A percentile compares a stretch with the other conserved stretches of the same genome.
Conservation (phyloP, 2,888 invertebrate species). For the Sesamia inferens region DNA sequence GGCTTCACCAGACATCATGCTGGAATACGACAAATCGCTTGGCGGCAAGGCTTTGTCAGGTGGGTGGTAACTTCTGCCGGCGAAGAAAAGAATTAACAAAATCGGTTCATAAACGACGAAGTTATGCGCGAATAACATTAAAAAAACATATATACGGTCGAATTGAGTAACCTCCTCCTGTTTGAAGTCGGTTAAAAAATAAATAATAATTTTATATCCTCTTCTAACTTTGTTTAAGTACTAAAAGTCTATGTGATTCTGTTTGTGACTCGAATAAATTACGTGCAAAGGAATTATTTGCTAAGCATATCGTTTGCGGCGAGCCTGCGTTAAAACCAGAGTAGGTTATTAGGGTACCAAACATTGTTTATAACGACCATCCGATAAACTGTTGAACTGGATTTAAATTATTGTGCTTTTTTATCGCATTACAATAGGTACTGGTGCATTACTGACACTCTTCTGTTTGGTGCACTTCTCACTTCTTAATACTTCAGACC, state of each 20-base stretch:
- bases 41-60: too few relatives aligned
- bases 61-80: too few relatives aligned
- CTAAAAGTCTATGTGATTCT: not conserved
- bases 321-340: slow-evolving; percentile 10
- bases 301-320: slow-evolving; percentile 15
- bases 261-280: slow-evolving; percentile 37
- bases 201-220: slow-evolving; percentile 2
- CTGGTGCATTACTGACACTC: too few relatives aligned
- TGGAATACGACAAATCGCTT: too few relatives aligned
- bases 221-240: slow-evolving; percentile 15
- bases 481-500: too few relatives aligned
- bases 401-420: slow-evolving; percentile 33
- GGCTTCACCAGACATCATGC: too few relatives aligned
- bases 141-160: too few relatives aligned
- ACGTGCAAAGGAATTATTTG: slow-evolving; percentile 22
- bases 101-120: too few relatives aligned
- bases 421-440: slow-evolving; percentile 3
- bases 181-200: not conserved
- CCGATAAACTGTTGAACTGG: slow-evolving; percentile 49
- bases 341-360: slow-evolving; percentile 41
- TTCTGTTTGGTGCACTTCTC: too few relatives aligned
- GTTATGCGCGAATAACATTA: not conserved
- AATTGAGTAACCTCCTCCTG: too few relatives aligned
- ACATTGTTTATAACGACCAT: slow-evolving; percentile 16
- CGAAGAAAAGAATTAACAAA: too few relatives aligned